phyloP scores from a whole-genome alignment of 1,140 invertebrate genomes.

The Rhagoletis zephyria region DNA sequence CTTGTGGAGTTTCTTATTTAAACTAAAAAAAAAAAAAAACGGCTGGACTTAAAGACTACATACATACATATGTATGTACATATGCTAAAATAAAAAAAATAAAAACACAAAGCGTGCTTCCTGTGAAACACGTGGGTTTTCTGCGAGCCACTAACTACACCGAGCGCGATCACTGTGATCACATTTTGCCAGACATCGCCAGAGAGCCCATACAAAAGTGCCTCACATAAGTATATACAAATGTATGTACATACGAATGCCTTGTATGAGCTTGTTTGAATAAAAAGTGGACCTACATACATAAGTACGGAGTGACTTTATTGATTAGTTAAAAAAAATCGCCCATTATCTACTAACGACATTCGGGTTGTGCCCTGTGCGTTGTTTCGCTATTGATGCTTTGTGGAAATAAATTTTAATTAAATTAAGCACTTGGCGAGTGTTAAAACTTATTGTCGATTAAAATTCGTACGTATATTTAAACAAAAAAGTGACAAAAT shows the following conservation, averaged over 20 bases:
- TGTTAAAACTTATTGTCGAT: background rate
- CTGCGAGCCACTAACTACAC: background rate
- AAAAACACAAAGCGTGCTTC: background rate
- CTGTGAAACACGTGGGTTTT: slow-evolving; percentile 36
- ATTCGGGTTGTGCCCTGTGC: background rate
- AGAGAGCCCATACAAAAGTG: background rate
- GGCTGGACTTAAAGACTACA: background rate
- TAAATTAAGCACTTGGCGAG: background rate
- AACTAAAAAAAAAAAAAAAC: background rate
- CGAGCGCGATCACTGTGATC: background rate
- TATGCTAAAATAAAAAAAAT: background rate
- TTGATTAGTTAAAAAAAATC: slow-evolving; percentile 25
- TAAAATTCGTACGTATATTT: background rate
- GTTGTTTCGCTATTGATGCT: background rate
- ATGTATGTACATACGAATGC: background rate
- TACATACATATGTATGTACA: too few species aligned
- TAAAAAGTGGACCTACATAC: background rate
- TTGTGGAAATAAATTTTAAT: slow-evolving; percentile 17
- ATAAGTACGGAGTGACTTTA: background rate
- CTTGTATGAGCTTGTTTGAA: background rate
- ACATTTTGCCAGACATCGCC: slow-evolving; percentile 19
- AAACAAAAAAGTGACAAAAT: background rate
- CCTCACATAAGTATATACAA: background rate
- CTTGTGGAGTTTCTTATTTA: background rate
- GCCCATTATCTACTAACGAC: background rate